Conservation (phyloP, 2,113 vertebrate genomes). For the Pseudonaja textilis region DNA sequence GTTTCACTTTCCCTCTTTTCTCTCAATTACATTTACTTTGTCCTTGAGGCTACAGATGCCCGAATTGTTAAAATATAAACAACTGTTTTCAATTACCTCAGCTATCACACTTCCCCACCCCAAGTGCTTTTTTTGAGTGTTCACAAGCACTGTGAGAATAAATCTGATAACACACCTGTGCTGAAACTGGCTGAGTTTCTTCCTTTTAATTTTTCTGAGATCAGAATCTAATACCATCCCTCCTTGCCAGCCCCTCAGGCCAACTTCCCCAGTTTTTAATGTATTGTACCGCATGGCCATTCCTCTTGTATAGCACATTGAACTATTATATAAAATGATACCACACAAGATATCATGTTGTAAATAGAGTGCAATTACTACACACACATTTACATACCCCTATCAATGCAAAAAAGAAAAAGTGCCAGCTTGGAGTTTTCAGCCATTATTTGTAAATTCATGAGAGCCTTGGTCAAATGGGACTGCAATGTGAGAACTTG, state of each 20-base stretch:
- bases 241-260: neutral
- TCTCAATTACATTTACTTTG: neutral
- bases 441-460: neutral
- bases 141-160: neutral
- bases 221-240: neutral
- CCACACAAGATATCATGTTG: neutral
- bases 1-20: neutral
- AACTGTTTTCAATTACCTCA: conserved; percentile 4
- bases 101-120: neutral
- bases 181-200: neutral
- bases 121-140: neutral
- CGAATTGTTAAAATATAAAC: neutral
- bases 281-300: neutral
- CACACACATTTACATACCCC: neutral
- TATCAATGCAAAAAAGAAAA: neutral
- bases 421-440: neutral
- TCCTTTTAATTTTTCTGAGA: neutral
- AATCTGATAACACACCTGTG: conserved; percentile 4
- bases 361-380: neutral
- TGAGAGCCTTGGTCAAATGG: conserved; percentile 14
- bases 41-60: neutral
- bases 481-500: neutral
- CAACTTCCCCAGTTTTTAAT: neutral
- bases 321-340: conserved; percentile 17
- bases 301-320: conserved; percentile 5